Evolutionary conservation across 2,888 invertebrate genomes (phyloP), one percentile per base, ranked within the genome.

Genomic region (Dione juno): DNA sequence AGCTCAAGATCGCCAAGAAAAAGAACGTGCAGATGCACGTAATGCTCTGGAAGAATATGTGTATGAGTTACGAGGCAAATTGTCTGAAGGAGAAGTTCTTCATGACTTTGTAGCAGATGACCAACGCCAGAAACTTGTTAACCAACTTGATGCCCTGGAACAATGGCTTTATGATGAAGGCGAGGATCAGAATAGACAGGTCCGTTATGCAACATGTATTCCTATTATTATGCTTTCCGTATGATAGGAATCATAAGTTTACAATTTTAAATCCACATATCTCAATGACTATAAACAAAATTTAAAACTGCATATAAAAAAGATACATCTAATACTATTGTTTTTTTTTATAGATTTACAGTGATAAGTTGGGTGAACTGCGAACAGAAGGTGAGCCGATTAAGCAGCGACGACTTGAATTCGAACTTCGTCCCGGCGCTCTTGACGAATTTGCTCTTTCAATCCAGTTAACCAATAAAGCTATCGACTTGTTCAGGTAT

Each of bases 11-110:
- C 95, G 96, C 73, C 96, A 97, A 84, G 99, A 99, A 90, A 99
- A 98, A 81, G 98, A 99, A 84, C 95, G 99, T 63, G 96, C 97
- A 7, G 99, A 99, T 88, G 98, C 98, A 1, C 97, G 99, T 82
- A 99, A 99, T 89, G 97, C 98, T 3, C 94, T 99, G 0, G 99
- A 99, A 88, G 99, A 99, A 89, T 99, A 98, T 84, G 98, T 99
- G 41, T 99, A 99, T 86, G 99, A 99, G 80, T 94, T 99, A 88
- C 95, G 99, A 68, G 97, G 97, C 71, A 98, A 98, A 86, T 89
- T 99, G 67, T 95, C 95, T 52, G 95, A 96, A 70, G 97, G 96
- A 28, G 96, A 96, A 74, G 94, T 96, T 48, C 92, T 97, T 66
- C 96, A 96, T 74, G 94, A 95, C 7, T 99, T 96, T 85, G 95